These are phyloP conservation scores for Axinella damicornis DNA, from an alignment of 37 sponge, comb jelly and placozoan genomes.

Conservation along the genomic window DNA sequence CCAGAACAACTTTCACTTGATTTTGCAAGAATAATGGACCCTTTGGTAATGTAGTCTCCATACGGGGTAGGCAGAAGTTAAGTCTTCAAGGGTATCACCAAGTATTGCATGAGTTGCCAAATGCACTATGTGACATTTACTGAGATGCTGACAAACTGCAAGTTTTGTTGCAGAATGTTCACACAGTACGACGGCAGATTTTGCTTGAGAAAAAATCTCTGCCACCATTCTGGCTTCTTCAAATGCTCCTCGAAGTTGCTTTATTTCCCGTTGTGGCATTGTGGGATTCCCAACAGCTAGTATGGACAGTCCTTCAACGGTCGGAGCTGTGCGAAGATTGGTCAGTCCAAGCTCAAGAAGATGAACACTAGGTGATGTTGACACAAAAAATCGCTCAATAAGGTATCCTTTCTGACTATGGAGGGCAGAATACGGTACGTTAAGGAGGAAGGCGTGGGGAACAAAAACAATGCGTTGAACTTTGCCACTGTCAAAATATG, in stretches of 20 bases:
- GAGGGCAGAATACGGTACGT: constrained; percentile 27
- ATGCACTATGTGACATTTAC: background rate
- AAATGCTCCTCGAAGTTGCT: constrained; percentile 9
- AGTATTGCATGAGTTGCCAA: constrained; percentile 43
- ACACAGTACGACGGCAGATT: background rate
- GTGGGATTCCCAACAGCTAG: constrained; percentile 29
- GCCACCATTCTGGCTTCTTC: background rate
- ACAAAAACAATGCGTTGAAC: background rate
- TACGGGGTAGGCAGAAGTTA: background rate
- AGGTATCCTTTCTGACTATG: background rate
- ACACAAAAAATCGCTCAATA: constrained; percentile 1
- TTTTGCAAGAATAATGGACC: constrained; percentile 25
- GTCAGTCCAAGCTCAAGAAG: constrained; percentile 3
- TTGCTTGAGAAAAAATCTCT: background rate
- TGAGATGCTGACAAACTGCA: background rate
- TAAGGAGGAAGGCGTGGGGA: constrained; percentile 19
- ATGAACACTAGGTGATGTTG: constrained; percentile 5
- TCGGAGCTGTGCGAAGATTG: background rate
- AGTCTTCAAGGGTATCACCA: background rate
- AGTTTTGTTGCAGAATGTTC: constrained; percentile 5
- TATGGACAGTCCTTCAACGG: background rate
- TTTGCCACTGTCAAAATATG: background rate
- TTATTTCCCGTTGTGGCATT: constrained; percentile 11
- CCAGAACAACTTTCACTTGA: constrained; percentile 13
- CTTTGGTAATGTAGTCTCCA: constrained; percentile 11